These are phyloP conservation scores for Holothuria leucospilota DNA, from an alignment of 53 echinoderm and acorn worm genomes.

Conservation along the genomic window DNA sequence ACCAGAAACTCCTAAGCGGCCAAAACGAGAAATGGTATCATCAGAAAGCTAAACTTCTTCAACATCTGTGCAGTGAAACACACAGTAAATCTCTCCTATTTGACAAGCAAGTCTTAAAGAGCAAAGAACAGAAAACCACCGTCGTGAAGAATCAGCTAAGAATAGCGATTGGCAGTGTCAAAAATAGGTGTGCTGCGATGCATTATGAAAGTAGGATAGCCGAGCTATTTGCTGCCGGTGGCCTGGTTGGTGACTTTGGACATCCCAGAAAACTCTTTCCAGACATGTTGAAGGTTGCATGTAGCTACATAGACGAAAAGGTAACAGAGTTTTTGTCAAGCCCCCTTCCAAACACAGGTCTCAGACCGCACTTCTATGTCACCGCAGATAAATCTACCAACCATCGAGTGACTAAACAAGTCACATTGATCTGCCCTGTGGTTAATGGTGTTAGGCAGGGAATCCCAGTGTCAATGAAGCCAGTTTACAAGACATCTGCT, in stretches of 20 bases:
- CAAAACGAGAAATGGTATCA: too few species aligned
- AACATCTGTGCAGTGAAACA: too few species aligned
- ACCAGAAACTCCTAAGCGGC: too few species aligned
- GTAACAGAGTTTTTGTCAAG: not conserved
- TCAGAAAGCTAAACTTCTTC: too few species aligned
- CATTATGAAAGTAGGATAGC: not conserved
- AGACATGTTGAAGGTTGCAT: not conserved
- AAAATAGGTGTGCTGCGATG: not conserved
- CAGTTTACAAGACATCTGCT: not conserved
- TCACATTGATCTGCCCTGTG: slow-evolving; percentile 6
- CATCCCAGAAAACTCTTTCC: not conserved
- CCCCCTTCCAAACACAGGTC: slow-evolving; percentile 6
- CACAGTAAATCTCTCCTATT: too few species aligned
- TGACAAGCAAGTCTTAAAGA: too few species aligned
- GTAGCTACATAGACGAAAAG: too few species aligned
- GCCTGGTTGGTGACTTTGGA: not conserved
- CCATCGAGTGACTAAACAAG: not conserved
- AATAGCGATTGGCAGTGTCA: too few species aligned
- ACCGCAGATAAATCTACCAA: slow-evolving; percentile 25
- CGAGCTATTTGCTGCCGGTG: not conserved
- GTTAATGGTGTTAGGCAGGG: not conserved
- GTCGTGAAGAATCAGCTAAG: too few species aligned
- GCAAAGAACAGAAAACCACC: too few species aligned
- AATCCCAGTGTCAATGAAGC: not conserved
- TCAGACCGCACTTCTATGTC: not conserved